Percentiles rank a stretch among this genome's conserved stretches.
phyloP scores from a whole-genome alignment of 2,797 vertebrate species.

The Aselliscus stoliczkanus region DNA sequence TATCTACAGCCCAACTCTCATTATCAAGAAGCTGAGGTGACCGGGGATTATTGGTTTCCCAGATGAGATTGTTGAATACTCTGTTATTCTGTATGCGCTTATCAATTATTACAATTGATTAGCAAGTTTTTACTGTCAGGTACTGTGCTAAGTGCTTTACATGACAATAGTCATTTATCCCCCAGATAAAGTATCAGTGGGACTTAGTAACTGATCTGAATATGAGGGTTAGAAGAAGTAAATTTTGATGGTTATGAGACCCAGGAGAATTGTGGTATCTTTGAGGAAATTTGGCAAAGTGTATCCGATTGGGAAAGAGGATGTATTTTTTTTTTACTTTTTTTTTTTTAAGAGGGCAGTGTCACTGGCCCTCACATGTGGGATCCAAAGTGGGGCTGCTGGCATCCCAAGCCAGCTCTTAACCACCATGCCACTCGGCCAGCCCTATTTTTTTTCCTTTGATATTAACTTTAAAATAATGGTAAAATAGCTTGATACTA shows the following conservation, averaged over 20 bases:
- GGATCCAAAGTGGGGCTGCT: too few relatives aligned
- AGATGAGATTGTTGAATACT: background rate
- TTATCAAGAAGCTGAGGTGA: constrained; percentile 87
- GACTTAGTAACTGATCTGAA: background rate
- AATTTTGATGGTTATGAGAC: background rate
- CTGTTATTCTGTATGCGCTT: background rate
- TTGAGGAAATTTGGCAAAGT: background rate
- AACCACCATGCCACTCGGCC: too few relatives aligned
- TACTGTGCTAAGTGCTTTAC: background rate
- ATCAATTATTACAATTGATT: background rate
- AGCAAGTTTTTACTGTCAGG: background rate
- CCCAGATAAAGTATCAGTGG: background rate
- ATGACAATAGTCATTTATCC: background rate
- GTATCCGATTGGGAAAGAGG: background rate
- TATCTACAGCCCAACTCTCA: constrained; percentile 54
- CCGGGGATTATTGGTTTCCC: background rate
- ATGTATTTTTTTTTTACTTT: background rate
- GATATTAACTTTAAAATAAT: constrained; percentile 14
- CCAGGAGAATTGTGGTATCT: background rate
- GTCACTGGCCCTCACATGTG: too few relatives aligned
- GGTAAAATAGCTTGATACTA: background rate
- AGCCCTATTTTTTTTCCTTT: constrained; percentile 27
- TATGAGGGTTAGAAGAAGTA: background rate
- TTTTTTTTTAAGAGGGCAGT: too few relatives aligned
- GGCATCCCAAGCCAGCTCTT: too few relatives aligned